Percentiles rank a stretch among this genome's conserved stretches.
phyloP scores from a whole-genome alignment of 2,888 invertebrate species.

The Eupithecia tripunctaria region DNA sequence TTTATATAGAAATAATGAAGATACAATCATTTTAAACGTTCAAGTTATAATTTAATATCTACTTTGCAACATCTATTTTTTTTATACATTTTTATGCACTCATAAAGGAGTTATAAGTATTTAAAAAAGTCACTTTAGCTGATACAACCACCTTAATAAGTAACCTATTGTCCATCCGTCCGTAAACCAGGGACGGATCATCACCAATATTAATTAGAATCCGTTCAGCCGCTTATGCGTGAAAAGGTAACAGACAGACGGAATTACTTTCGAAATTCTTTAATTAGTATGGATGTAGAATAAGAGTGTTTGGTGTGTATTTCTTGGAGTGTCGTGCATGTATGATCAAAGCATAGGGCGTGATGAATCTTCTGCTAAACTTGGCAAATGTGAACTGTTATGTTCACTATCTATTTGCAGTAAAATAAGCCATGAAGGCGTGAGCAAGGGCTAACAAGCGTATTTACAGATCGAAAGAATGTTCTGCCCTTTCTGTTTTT shows the following conservation, averaged over 20 bases:
- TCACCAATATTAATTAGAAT: not conserved
- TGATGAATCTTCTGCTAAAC: not conserved
- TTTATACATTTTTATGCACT: too few relatives aligned
- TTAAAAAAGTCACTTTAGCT: too few relatives aligned
- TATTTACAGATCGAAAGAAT: not conserved
- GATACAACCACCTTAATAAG: too few relatives aligned
- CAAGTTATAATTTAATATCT: too few relatives aligned
- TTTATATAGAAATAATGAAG: too few relatives aligned
- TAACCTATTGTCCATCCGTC: not conserved
- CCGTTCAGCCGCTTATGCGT: not conserved
- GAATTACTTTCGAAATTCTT: not conserved
- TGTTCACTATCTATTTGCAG: not conserved
- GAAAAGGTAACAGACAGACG: not conserved
- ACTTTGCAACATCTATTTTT: too few relatives aligned
- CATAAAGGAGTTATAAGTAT: too few relatives aligned
- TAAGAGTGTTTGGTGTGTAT: not conserved
- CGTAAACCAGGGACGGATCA: too few relatives aligned
- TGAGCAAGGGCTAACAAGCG: too few relatives aligned
- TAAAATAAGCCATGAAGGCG: not conserved
- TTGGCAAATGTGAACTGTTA: not conserved
- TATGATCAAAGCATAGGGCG: not conserved
- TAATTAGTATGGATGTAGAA: not conserved
- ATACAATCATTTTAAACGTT: too few relatives aligned
- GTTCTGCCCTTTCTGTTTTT: conserved; percentile 28
- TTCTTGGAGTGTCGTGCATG: not conserved